These are phyloP conservation scores for Stenichneumon culpator DNA, from an alignment of 2,888 invertebrate species.

Conservation along the genomic window DNA sequence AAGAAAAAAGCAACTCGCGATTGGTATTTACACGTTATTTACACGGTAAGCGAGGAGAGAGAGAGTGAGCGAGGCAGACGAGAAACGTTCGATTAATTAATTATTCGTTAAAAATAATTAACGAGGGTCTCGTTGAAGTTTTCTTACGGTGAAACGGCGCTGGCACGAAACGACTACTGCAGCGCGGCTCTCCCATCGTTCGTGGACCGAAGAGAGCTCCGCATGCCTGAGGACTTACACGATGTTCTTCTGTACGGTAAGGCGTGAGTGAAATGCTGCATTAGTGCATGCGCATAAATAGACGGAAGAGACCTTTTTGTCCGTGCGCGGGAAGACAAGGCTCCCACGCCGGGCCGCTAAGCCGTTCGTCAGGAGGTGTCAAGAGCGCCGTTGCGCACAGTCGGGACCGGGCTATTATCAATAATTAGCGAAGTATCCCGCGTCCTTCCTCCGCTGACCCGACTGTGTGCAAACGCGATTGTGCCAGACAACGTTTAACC, in stretches of 20 bases:
- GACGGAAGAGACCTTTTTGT: conserved; percentile 17
- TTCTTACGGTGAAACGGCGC: conserved; percentile 29
- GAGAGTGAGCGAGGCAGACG: not conserved
- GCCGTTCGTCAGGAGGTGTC: conserved; percentile 66
- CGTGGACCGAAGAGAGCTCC: conserved; percentile 26
- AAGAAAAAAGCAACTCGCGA: not conserved
- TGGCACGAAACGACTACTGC: conserved; percentile 22
- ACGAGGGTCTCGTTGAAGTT: conserved; percentile 31
- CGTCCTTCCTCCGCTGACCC: conserved; percentile 24
- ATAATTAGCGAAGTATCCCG: conserved; percentile 64
- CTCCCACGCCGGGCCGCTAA: conserved; percentile 65
- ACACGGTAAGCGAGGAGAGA: not conserved
- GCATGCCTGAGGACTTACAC: conserved; percentile 47
- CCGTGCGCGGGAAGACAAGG: conserved; percentile 8
- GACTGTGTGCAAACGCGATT: conserved; percentile 5
- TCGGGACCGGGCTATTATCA: conserved; percentile 66
- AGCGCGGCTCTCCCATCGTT: conserved; percentile 1
- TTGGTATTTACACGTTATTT: conserved; percentile 7
- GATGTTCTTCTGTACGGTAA: conserved; percentile 47
- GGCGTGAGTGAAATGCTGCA: conserved; percentile 52
- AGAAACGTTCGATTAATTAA: conserved; percentile 40
- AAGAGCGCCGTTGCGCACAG: conserved; percentile 65
- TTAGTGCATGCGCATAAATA: conserved; percentile 41
- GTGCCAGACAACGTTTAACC: conserved; percentile 7
- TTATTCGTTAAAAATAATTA: conserved; percentile 49